Percentiles rank a stretch among this genome's conserved stretches.
phyloP scores from a whole-genome alignment of 1,140 invertebrate species.

The Drosophila aff. region DNA sequence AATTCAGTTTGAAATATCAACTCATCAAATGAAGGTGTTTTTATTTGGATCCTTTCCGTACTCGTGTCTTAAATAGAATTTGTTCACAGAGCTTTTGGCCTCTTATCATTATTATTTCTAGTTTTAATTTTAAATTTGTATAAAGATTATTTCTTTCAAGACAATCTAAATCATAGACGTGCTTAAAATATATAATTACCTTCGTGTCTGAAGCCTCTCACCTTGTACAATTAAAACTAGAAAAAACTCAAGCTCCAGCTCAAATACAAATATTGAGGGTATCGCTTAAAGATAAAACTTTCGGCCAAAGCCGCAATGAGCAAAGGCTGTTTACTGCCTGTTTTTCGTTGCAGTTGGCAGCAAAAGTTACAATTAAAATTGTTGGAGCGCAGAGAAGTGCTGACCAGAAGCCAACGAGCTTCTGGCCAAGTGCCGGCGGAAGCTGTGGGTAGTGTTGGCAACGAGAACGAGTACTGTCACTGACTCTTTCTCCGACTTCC shows the following conservation, averaged over 20 bases:
- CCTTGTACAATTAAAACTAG: background rate
- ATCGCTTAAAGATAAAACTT: slow-evolving; percentile 13
- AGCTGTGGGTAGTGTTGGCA: slow-evolving; percentile 90
- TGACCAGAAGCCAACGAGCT: slow-evolving; percentile 50
- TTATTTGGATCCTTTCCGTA: too few relatives aligned
- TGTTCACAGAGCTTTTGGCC: background rate
- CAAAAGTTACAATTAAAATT: slow-evolving; percentile 88
- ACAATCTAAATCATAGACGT: too few relatives aligned
- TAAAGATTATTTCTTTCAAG: too few relatives aligned
- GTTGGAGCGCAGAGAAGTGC: slow-evolving; percentile 88
- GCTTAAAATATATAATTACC: too few relatives aligned
- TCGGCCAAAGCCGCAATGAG: slow-evolving; percentile 47
- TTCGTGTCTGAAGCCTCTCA: background rate
- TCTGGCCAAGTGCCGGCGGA: slow-evolving; percentile 87
- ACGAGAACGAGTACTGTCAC: background rate
- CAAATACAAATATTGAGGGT: slow-evolving; percentile 11
- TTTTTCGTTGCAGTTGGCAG: slow-evolving; percentile 91
- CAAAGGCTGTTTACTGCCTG: slow-evolving; percentile 87
- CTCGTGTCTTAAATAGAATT: too few relatives aligned
- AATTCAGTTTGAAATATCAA: too few relatives aligned
- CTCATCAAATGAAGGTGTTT: too few relatives aligned
- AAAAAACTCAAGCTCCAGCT: background rate
- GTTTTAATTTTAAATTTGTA: background rate
- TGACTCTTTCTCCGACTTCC: background rate
- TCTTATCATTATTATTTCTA: background rate